Evolutionary conservation across 2,888 invertebrate species (phyloP).

Genomic region (Drosophila niveifrons): DNA sequence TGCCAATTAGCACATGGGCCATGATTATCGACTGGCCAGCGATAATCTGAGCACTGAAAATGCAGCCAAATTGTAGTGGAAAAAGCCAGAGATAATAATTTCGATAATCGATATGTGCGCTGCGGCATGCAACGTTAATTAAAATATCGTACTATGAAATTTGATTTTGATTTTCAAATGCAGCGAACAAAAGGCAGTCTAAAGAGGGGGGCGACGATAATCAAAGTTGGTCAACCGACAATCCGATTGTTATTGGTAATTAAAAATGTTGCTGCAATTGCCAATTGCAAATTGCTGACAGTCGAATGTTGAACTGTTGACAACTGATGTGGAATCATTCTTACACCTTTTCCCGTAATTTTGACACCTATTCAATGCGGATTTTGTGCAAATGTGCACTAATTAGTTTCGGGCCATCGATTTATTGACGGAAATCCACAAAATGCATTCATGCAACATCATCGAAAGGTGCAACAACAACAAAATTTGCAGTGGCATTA

Average conservation of each 20-base stretch:
- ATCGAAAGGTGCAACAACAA: not conserved
- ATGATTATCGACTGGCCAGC: conserved; percentile 20
- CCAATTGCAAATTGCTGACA: conserved; percentile 21
- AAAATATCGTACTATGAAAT: conserved; percentile 39
- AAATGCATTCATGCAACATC: conserved; percentile 14
- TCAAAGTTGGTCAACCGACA: conserved; percentile 32
- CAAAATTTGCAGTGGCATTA: conserved; percentile 22
- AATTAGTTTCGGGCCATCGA: conserved; percentile 15
- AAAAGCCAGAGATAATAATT: conserved; percentile 1
- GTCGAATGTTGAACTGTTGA: not conserved
- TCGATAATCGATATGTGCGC: conserved; percentile 18
- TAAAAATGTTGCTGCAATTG: conserved; percentile 37
- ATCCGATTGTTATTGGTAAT: conserved; percentile 28
- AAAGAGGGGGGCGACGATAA: conserved; percentile 23
- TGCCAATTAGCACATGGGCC: conserved; percentile 41
- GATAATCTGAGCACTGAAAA: conserved; percentile 17
- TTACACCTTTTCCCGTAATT: conserved; percentile 17
- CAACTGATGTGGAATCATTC: conserved; percentile 26
- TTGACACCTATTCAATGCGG: conserved; percentile 1
- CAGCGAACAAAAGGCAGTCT: conserved; percentile 1
- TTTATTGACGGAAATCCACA: conserved; percentile 16
- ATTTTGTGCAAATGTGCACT: not conserved
- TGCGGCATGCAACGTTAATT: conserved; percentile 50
- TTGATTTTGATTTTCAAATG: conserved; percentile 25
- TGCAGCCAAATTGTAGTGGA: conserved; percentile 16